These are phyloP conservation scores for Apamea monoglypha DNA, from an alignment of 2,888 invertebrate species.

Conservation along the genomic window DNA sequence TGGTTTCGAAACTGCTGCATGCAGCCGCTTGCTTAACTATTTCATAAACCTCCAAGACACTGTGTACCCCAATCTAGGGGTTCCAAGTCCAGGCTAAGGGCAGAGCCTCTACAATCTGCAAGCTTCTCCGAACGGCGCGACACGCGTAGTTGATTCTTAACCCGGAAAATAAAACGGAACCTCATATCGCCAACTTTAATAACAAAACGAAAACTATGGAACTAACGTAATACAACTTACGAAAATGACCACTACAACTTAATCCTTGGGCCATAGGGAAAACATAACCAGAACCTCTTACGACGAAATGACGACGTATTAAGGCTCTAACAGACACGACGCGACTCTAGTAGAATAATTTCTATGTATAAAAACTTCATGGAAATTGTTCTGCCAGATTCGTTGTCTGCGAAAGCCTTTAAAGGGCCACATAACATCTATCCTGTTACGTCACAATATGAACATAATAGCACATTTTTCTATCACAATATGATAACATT, in stretches of 20 bases:
- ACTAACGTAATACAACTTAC: background rate
- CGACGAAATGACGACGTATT: conserved; percentile 25
- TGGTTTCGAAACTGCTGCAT: background rate
- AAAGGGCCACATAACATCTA: conserved; percentile 25
- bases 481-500: conserved; percentile 50
- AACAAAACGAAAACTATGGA: background rate
- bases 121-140: too few species aligned
- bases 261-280: conserved; percentile 4
- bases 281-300: conserved; percentile 12
- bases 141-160: background rate
- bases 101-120: too few species aligned
- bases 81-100: too few species aligned
- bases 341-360: background rate
- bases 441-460: conserved; percentile 36
- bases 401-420: background rate
- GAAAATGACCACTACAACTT: background rate
- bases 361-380: background rate
- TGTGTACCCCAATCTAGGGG: too few species aligned
- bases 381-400: background rate
- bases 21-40: background rate
- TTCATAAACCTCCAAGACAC: too few species aligned
- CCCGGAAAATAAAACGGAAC: background rate
- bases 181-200: background rate
- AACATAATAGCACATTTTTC: conserved; percentile 53
- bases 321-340: background rate